These are phyloP conservation scores for Oreocharis arfaki DNA, from an alignment of 2,113 vertebrate genomes.

Conservation along the genomic window DNA sequence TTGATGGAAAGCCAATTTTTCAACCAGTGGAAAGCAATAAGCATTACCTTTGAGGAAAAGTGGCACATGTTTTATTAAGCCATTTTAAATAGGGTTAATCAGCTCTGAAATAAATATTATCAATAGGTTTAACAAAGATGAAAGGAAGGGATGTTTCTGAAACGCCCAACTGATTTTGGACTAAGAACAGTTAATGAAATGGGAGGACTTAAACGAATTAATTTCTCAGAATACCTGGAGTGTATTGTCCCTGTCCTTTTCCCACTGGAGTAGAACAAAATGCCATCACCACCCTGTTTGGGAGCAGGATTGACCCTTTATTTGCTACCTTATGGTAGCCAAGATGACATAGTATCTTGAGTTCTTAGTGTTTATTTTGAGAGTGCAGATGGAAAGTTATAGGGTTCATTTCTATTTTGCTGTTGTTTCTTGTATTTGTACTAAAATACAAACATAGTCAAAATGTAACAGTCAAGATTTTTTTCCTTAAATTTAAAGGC, in stretches of 20 bases:
- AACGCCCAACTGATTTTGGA: slow-evolving; percentile 19
- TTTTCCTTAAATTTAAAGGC: not conserved
- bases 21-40: not conserved
- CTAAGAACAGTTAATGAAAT: slow-evolving; percentile 1
- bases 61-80: slow-evolving; percentile 7
- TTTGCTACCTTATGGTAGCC: not conserved
- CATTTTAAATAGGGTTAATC: slow-evolving; percentile 9
- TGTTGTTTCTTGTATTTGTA: not conserved
- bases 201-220: slow-evolving; percentile 34
- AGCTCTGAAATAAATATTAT: slow-evolving; percentile 8
- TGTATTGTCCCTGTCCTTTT: not conserved
- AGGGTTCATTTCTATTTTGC: slow-evolving; percentile 3
- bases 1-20: not conserved
- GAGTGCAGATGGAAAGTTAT: not conserved
- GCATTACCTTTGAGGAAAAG: not conserved
- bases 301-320: not conserved
- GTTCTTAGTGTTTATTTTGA: not conserved
- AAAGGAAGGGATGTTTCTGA: slow-evolving; percentile 15
- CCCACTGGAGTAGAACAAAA: not conserved
- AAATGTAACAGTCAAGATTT: not conserved
- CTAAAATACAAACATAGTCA: not conserved
- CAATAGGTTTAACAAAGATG: slow-evolving; percentile 20
- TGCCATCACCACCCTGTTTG: not conserved
- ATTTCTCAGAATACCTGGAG: slow-evolving; percentile 34
- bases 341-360: not conserved